These are phyloP conservation scores for Hermaeophaga mercurialis DNA, from an alignment of 2,888 invertebrate genomes.

Conservation along the genomic window DNA sequence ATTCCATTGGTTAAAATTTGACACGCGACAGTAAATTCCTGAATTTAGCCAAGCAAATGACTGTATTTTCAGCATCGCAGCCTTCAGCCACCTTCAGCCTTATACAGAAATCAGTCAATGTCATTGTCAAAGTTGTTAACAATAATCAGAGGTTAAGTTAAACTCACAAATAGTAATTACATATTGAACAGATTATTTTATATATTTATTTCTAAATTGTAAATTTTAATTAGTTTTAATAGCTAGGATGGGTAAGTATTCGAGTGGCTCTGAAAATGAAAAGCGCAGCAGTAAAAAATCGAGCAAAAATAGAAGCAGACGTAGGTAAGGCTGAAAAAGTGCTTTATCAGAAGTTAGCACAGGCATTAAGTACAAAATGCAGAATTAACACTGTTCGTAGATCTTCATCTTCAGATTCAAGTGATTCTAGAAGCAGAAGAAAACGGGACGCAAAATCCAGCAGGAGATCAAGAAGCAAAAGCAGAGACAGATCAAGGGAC, in stretches of 20 bases:
- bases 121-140: no score
- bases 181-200: no score
- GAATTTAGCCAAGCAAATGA: no score
- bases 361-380: slow-evolving; percentile 33
- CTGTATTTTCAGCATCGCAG: no score
- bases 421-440: slow-evolving; percentile 44
- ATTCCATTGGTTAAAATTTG: no score
- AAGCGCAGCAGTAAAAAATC: slow-evolving; percentile 51
- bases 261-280: slow-evolving; percentile 56
- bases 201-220: no score
- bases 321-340: slow-evolving; percentile 49
- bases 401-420: slow-evolving; percentile 53
- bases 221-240: no score
- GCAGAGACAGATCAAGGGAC: slow-evolving; percentile 46
- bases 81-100: no score
- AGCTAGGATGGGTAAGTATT: slow-evolving; percentile 56
- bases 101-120: no score
- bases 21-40: no score
- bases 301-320: slow-evolving; percentile 52
- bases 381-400: slow-evolving; percentile 42
- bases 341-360: slow-evolving; percentile 31
- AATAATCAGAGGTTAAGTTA: no score
- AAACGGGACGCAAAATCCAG: slow-evolving; percentile 42
- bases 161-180: no score
- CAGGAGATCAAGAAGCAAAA: slow-evolving; percentile 46